phyloP scores from a whole-genome alignment of 2,797 vertebrate species.

The Channallabes apus region DNA sequence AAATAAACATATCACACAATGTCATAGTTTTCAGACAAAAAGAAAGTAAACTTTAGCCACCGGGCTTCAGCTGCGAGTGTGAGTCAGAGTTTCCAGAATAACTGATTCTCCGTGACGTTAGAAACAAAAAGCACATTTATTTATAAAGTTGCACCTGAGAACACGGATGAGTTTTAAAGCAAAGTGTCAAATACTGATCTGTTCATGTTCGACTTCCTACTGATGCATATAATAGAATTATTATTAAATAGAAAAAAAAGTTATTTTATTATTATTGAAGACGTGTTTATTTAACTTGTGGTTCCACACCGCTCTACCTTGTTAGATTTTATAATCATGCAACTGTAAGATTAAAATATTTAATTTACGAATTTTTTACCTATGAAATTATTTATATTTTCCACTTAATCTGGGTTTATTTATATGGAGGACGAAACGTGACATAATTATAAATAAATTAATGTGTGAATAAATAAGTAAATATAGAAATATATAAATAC shows the following conservation, averaged over 20 bases:
- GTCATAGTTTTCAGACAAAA: not conserved
- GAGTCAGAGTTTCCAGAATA: slow-evolving; percentile 1
- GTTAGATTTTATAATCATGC: not conserved
- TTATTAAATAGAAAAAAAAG: not conserved
- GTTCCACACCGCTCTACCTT: not conserved
- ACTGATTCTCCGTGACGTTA: not conserved
- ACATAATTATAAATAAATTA: no score
- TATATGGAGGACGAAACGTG: no score
- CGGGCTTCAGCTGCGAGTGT: no score
- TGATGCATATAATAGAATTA: not conserved
- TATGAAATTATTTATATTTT: no score
- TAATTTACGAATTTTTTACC: not conserved
- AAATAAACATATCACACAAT: not conserved
- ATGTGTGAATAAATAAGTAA: no score
- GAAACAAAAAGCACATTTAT: not conserved
- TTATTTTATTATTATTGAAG: not conserved
- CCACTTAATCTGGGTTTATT: no score
- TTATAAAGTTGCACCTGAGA: not conserved
- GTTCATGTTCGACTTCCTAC: not conserved
- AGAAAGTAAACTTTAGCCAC: not conserved
- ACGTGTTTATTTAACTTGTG: not conserved
- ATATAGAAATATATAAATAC: no score
- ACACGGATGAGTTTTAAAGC: not conserved
- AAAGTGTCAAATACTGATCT: not conserved
- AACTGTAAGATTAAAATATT: not conserved